Evolutionary conservation across 1,140 invertebrate genomes (phyloP).

Genomic region (Leguminivora glycinivorella): DNA sequence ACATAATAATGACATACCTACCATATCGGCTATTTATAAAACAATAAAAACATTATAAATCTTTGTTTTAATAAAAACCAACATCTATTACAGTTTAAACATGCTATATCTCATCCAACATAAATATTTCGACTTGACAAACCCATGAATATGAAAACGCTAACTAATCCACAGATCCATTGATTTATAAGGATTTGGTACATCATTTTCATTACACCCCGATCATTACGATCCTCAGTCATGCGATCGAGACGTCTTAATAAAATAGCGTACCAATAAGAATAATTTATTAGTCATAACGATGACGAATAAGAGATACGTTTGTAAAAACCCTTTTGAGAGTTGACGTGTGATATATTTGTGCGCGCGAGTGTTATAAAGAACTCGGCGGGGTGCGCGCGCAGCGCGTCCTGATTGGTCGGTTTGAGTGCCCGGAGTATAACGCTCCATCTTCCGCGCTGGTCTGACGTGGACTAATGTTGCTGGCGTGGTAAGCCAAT

Average conservation of each 20-base stretch:
- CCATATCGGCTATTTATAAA: neutral
- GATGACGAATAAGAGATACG: slow-evolving; percentile 76
- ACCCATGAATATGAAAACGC: slow-evolving; percentile 21
- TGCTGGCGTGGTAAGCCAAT: slow-evolving; percentile 60
- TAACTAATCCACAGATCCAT: slow-evolving; percentile 18
- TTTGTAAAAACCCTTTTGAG: slow-evolving; percentile 66
- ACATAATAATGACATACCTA: neutral
- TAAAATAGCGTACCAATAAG: slow-evolving; percentile 12
- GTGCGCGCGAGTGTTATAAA: slow-evolving; percentile 63
- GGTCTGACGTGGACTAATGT: slow-evolving; percentile 66
- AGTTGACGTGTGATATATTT: slow-evolving; percentile 72
- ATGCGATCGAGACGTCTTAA: slow-evolving; percentile 23
- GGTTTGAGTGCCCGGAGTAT: slow-evolving; percentile 54
- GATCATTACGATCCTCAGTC: slow-evolving; percentile 21
- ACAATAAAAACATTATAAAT: neutral
- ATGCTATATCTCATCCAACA: slow-evolving; percentile 2
- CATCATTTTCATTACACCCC: slow-evolving; percentile 16
- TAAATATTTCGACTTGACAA: slow-evolving; percentile 27
- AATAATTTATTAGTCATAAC: slow-evolving; percentile 61
- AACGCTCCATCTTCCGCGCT: slow-evolving; percentile 37
- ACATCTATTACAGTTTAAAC: slow-evolving; percentile 1
- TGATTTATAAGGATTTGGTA: slow-evolving; percentile 27
- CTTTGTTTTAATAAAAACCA: slow-evolving; percentile 4
- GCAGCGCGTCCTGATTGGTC: slow-evolving; percentile 63
- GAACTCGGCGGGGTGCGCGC: slow-evolving; percentile 67